phyloP scores from a whole-genome alignment of 2,113 vertebrate genomes.

The Tichodroma muraria region DNA sequence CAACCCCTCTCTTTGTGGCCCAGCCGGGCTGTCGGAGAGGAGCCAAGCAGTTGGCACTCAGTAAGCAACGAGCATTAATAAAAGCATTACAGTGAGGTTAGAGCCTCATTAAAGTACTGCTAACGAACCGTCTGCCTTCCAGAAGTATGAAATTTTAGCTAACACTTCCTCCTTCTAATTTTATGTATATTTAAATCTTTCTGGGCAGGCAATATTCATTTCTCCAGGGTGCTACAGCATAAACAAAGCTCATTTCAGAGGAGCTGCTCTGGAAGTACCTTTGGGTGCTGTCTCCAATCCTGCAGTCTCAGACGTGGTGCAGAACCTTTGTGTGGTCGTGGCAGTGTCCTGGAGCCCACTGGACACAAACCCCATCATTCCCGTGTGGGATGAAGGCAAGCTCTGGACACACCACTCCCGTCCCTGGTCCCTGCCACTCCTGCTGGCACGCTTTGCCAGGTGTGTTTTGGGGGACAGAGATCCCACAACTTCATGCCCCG shows the following conservation, averaged over 20 bases:
- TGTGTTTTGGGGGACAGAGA: neutral
- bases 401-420: neutral
- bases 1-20: neutral
- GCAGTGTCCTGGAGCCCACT: neutral
- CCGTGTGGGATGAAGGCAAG: neutral
- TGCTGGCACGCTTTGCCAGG: neutral
- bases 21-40: conserved; percentile 41
- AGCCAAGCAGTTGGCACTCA: conserved; percentile 52
- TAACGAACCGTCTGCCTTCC: conserved; percentile 53
- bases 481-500: fast-evolving
- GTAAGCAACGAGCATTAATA: conserved; percentile 6
- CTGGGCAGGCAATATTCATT: neutral
- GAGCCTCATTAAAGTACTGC: conserved; percentile 56
- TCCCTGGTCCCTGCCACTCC: neutral
- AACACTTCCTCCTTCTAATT: conserved; percentile 47
- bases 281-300: neutral
- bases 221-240: neutral
- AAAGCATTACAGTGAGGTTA: conserved; percentile 51
- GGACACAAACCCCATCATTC: fast-evolving
- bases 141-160: conserved; percentile 25
- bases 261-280: neutral
- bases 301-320: fast-evolving
- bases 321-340: fast-evolving
- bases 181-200: conserved; percentile 33
- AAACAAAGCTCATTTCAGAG: neutral